Percentiles rank a stretch among this genome's conserved stretches.
Conservation (phyloP, 2,113 vertebrate species). For the Prietella phreatophila region DNA sequence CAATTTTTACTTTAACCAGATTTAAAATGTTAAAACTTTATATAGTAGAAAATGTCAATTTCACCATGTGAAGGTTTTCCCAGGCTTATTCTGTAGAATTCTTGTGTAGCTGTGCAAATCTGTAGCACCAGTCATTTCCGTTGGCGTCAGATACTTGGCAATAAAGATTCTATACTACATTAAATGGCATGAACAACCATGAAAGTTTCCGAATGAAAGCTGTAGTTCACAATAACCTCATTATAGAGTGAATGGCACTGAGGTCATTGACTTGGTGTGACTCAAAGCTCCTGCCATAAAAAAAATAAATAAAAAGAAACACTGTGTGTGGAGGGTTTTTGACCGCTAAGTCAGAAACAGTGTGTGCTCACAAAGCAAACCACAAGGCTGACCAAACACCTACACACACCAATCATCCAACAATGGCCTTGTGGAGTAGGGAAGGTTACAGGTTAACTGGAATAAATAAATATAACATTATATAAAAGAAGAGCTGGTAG, state of each 20-base stretch:
- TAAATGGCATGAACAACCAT: background rate
- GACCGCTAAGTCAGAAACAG: conserved; percentile 60
- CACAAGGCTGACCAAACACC: conserved; percentile 62
- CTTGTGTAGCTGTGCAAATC: background rate
- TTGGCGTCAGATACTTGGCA: background rate
- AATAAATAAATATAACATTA: background rate
- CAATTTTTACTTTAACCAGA: background rate
- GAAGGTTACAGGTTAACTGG: background rate
- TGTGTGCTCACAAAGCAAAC: conserved; percentile 43
- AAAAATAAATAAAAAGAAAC: conserved; percentile 5
- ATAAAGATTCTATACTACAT: background rate
- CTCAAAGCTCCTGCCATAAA: conserved; percentile 21
- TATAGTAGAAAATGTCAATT: background rate
- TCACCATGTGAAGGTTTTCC: background rate
- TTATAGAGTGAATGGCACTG: conserved; percentile 5
- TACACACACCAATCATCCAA: conserved; percentile 47
- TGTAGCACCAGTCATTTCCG: background rate
- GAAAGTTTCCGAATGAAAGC: background rate
- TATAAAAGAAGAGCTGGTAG: conserved; percentile 5
- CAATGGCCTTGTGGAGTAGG: conserved; percentile 49
- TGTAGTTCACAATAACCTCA: background rate
- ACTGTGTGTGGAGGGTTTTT: conserved; percentile 46
- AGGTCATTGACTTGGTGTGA: conserved; percentile 31
- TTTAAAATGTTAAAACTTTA: background rate
- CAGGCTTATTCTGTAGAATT: background rate